phyloP scores from a whole-genome alignment of 2,797 vertebrate genomes.

The Neopelma chrysocephalum region DNA sequence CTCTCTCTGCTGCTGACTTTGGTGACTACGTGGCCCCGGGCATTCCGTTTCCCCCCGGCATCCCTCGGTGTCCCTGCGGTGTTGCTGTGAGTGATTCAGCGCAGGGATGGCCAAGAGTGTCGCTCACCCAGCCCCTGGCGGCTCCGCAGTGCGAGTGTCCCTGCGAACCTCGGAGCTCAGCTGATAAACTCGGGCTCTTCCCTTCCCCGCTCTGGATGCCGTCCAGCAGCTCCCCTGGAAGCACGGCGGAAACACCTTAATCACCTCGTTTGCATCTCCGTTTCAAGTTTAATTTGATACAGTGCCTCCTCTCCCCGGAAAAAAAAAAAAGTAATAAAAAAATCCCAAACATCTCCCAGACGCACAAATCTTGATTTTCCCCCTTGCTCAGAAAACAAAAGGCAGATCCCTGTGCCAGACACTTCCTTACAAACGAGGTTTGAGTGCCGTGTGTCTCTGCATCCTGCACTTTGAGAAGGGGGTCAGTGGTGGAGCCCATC shows the following conservation, averaged over 20 bases:
- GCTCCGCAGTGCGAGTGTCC: background rate
- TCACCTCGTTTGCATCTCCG: constrained; percentile 1
- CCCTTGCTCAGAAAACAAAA: background rate
- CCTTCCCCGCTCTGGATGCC: background rate
- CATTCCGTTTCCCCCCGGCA: rapidly evolving
- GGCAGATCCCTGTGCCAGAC: background rate
- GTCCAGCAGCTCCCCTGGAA: constrained; percentile 16
- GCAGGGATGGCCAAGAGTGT: rapidly evolving
- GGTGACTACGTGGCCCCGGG: rapidly evolving
- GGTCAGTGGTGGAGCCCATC: rapidly evolving
- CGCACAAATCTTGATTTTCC: background rate
- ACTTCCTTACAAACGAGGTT: background rate
- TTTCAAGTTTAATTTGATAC: constrained; percentile 31
- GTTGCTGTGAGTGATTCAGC: rapidly evolving
- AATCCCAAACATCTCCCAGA: background rate
- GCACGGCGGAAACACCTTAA: background rate
- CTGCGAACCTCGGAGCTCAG: background rate
- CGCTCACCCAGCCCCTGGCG: background rate
- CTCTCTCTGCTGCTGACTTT: background rate
- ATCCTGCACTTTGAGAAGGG: rapidly evolving
- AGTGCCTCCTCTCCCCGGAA: background rate
- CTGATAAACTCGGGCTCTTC: constrained; percentile 35
- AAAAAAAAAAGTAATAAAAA: background rate
- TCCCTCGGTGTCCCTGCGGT: background rate
- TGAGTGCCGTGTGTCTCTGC: rapidly evolving